Evolutionary conservation across 2,888 invertebrate genomes (phyloP).

Genomic region (Xylota sylvarum): DNA sequence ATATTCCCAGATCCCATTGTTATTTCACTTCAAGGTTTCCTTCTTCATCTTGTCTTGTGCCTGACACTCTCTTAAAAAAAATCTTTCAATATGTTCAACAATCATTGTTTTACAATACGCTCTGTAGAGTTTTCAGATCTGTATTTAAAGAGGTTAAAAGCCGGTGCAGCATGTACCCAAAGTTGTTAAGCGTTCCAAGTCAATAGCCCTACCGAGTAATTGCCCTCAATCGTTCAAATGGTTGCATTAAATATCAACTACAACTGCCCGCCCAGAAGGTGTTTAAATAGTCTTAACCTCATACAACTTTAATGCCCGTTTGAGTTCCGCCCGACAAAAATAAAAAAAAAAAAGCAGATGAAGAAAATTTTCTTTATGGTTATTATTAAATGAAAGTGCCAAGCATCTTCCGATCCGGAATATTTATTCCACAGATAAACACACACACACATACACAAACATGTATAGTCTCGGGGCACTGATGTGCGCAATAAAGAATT

Average conservation of each 20-base stretch:
- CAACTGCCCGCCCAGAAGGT: conserved; percentile 13
- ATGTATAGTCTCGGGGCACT: conserved; percentile 37
- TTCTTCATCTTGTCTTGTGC: too few relatives aligned
- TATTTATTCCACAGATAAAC: conserved; percentile 20
- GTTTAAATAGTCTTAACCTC: conserved; percentile 8
- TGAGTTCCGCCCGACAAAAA: not conserved
- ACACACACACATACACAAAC: conserved; percentile 7
- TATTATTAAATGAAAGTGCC: conserved; percentile 58
- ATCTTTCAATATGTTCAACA: too few relatives aligned
- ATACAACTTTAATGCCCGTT: conserved; percentile 43
- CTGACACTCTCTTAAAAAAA: too few relatives aligned
- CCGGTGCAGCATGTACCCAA: too few relatives aligned
- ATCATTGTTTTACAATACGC: too few relatives aligned
- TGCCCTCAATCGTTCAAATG: not conserved
- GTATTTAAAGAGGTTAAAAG: too few relatives aligned
- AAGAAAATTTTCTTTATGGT: conserved; percentile 33
- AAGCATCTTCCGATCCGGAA: conserved; percentile 53
- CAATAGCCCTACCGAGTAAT: not conserved
- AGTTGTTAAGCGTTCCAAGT: not conserved
- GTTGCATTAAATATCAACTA: conserved; percentile 1
- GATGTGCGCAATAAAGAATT: conserved; percentile 68
- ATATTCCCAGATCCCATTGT: too few relatives aligned
- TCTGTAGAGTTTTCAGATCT: too few relatives aligned
- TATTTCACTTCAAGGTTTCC: too few relatives aligned
- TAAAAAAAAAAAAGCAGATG: not conserved